Conservation (phyloP, 2,113 vertebrate genomes). For the Silurus glanis region DNA sequence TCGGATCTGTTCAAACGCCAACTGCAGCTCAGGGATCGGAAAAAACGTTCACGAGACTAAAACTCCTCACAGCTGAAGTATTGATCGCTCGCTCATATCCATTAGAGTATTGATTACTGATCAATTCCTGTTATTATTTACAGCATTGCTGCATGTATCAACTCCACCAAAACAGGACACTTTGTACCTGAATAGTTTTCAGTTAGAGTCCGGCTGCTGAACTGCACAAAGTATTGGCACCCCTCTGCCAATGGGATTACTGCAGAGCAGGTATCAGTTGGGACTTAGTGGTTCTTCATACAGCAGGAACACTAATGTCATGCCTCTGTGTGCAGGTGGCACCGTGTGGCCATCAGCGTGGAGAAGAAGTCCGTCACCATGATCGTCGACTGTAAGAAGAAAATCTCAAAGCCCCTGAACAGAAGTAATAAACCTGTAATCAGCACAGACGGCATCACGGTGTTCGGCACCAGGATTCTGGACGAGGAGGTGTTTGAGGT, state of each 20-base stretch:
- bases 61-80: not conserved
- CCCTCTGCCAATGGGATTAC: not conserved
- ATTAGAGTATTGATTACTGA: not conserved
- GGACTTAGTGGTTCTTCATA: not conserved
- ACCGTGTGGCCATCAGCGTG: constrained; percentile 95
- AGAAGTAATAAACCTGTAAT: constrained; percentile 83
- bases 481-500: constrained; percentile 98
- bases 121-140: not conserved
- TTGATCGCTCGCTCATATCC: not conserved
- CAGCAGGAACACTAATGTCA: not conserved
- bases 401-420: constrained; percentile 81
- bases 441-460: constrained; percentile 89
- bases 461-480: constrained; percentile 95
- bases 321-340: constrained; percentile 79
- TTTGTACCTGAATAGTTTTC: not conserved
- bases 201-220: not conserved
- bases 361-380: constrained; percentile 94
- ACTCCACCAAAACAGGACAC: not conserved
- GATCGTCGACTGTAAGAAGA: constrained; percentile 96
- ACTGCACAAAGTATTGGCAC: not conserved
- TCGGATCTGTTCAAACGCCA: not conserved
- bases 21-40: constrained; percentile 10
- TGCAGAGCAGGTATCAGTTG: not conserved
- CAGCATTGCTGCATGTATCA: not conserved
- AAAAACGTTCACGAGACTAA: constrained; percentile 10